Percentiles rank a stretch among this genome's conserved stretches.
These are phyloP conservation scores for Eulacestoma nigropectus DNA, from an alignment of 2,113 vertebrate genomes.

Conservation along the genomic window DNA sequence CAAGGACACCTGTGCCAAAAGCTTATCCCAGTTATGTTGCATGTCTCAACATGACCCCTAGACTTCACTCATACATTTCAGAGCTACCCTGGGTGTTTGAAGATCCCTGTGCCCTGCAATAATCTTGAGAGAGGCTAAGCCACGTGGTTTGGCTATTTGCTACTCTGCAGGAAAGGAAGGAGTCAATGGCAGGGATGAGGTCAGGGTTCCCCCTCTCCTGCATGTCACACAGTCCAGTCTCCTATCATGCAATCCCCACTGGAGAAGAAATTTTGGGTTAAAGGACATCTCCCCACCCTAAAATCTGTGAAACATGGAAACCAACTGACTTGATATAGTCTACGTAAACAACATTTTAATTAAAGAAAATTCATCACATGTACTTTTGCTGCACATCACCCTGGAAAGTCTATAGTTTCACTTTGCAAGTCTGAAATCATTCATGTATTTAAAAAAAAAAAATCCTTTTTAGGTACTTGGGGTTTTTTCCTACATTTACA, in stretches of 20 bases:
- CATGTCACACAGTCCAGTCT: not conserved
- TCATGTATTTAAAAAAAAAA: not conserved
- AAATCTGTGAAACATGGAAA: not conserved
- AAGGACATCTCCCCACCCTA: not conserved
- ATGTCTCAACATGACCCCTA: not conserved
- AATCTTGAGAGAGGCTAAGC: not conserved
- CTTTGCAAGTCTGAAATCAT: not conserved
- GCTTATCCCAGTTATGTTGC: not conserved
- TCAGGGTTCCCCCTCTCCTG: not conserved
- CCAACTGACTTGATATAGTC: not conserved
- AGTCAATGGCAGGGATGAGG: not conserved
- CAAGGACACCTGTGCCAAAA: not conserved
- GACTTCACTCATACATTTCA: not conserved
- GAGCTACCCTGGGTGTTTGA: not conserved
- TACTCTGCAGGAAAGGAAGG: not conserved
- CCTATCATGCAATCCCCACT: not conserved
- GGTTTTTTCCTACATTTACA: not conserved
- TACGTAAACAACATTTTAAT: not conserved
- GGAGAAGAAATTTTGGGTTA: not conserved
- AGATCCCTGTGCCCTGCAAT: not conserved
- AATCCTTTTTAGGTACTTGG: not conserved
- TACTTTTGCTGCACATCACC: not conserved
- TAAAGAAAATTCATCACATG: not conserved
- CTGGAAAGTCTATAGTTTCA: not conserved
- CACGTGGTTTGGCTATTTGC: not conserved